Base-by-base conservation (phyloP, 1,140 invertebrate species). In the Drosophila elegans region DNA sequence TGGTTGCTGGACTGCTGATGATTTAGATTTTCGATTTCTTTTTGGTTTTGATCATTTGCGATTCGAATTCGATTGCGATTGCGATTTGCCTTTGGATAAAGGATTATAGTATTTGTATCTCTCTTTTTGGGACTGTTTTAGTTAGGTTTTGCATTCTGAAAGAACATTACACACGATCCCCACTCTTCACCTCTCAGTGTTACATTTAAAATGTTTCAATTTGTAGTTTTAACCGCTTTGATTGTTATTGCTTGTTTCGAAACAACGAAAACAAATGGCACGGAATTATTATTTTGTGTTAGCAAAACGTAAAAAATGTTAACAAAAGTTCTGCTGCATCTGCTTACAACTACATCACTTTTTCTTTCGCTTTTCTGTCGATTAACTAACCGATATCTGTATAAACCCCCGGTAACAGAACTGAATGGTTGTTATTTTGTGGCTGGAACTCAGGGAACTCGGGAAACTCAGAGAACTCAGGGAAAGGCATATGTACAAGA, bases 261-360 rank as follows among this genome's bases (percentile, higher is more conserved):
- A 68, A 80, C 74, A 72, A 80, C 74, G 76, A 81, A 88, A 88
- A 88, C 83, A 91, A 89, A 89, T 89, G 85, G 85, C 85, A 89
- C 85, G 85, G 85, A 89, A 89, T 90, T 89, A 85, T 68, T 72
- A 62, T 78, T 55, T 69, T 72, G 38, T 66, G 41, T 57, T 51
- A 78, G 78, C 75, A 88, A 82, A 71, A 85, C 78, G 63, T 88
- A 85, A 66, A 66, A 34, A 88, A 75, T 75, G 61, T 82, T 79
- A 86, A 86, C 82, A 88, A 79, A 88, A 61, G 53, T 71, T 59
- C 54, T 63, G 61, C 66, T 88, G 76, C 79, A 62, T 21, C 16
- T 21, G 16, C 90, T 90, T 91, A 91, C 82, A 84, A 90, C 90
- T 91, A 91, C 85, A 91, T 91, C 90, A 91, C 90, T 90, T 90